phyloP scores from a whole-genome alignment of 2,888 invertebrate genomes.

The Acleris literana region DNA sequence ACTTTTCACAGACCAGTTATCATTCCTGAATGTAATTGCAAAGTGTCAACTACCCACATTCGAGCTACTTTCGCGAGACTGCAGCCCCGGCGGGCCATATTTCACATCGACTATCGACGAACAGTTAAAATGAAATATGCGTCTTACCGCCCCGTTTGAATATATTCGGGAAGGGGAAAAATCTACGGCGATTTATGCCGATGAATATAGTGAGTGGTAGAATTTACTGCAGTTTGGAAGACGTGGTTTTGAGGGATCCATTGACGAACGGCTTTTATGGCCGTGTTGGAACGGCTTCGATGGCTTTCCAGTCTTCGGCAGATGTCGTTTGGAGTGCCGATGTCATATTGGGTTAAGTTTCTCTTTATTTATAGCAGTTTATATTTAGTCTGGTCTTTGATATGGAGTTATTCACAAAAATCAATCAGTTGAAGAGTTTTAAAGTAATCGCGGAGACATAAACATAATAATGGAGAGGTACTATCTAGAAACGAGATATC shows the following conservation, averaged over 20 bases:
- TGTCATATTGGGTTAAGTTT: no score
- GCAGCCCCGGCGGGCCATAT: conserved; percentile 50
- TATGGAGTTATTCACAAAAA: no score
- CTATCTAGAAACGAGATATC: no score
- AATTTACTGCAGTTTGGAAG: conserved; percentile 36
- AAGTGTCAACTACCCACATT: conserved; percentile 39
- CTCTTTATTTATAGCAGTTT: no score
- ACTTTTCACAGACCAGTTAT: background rate
- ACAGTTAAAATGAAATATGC: conserved; percentile 69
- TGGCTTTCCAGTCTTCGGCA: no score
- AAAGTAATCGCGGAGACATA: no score
- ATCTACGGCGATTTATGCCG: conserved; percentile 49
- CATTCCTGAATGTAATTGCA: conserved; percentile 29
- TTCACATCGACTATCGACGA: conserved; percentile 67
- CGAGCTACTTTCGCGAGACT: conserved; percentile 38
- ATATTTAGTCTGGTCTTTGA: no score
- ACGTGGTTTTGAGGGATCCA: conserved; percentile 33
- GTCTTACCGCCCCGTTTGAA: conserved; percentile 59
- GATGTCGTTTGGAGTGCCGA: no score
- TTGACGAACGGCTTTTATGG: conserved; percentile 18
- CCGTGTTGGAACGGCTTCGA: background rate
- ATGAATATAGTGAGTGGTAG: conserved; percentile 36
- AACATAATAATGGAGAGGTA: no score
- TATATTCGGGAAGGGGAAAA: conserved; percentile 52
- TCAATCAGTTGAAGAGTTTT: no score